Conservation (phyloP, 2,888 invertebrate genomes). For the Synanthedon tipuliformis region DNA sequence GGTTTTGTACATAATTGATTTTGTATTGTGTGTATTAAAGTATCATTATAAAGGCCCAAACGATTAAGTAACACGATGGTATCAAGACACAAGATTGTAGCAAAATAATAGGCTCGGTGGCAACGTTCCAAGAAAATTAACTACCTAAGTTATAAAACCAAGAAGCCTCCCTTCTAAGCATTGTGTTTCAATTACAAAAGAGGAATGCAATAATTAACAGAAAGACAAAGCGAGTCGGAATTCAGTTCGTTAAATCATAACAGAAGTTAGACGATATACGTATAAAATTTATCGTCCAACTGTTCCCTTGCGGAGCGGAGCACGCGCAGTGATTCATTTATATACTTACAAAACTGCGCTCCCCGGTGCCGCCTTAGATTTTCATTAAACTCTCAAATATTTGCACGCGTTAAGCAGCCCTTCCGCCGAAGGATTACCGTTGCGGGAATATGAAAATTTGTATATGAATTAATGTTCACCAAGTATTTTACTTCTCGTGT, state of each 20-base stretch:
- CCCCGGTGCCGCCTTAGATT: constrained; percentile 40
- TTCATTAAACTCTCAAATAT: constrained; percentile 63
- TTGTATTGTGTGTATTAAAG: no score
- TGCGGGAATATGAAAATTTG: constrained; percentile 48
- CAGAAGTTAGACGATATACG: constrained; percentile 51
- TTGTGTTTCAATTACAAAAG: constrained; percentile 18
- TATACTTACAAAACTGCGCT: constrained; percentile 43
- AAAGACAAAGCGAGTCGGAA: constrained; percentile 38
- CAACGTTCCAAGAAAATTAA: neutral
- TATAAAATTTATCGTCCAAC: constrained; percentile 54
- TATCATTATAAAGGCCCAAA: no score
- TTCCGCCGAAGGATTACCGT: constrained; percentile 34
- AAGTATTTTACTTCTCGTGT: constrained; percentile 22
- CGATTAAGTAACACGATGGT: neutral
- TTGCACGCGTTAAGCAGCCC: constrained; percentile 43
- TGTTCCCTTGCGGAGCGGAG: constrained; percentile 28
- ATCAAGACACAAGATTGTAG: neutral
- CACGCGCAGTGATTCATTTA: constrained; percentile 51
- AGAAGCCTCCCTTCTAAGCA: neutral
- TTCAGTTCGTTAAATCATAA: constrained; percentile 60
- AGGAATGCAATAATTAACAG: constrained; percentile 42
- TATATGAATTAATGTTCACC: constrained; percentile 40
- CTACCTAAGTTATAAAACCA: neutral
- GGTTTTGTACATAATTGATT: no score
- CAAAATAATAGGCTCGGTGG: no score